Percentiles rank a stretch among this genome's conserved stretches.
Evolutionary conservation across 2,888 invertebrate genomes (phyloP).

Genomic region (Taenaris catops): DNA sequence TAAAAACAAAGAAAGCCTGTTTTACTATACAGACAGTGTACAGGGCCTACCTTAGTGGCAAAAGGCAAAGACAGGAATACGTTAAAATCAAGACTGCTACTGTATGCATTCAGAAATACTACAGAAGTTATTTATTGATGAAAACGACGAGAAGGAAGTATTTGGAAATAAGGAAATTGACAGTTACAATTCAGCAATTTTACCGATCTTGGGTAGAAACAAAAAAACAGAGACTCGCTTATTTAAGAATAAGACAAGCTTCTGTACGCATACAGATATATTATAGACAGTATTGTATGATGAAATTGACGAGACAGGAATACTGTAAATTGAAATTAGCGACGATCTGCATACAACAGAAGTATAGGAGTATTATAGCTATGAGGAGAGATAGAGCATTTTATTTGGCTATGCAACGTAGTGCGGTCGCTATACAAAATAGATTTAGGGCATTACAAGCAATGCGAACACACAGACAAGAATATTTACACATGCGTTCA

Average conservation of each 20-base stretch:
- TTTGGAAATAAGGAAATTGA: conserved; percentile 36
- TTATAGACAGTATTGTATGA: conserved; percentile 40
- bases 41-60: conserved; percentile 44
- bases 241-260: conserved; percentile 34
- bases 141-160: conserved; percentile 41
- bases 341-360: conserved; percentile 54
- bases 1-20: conserved; percentile 46
- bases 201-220: conserved; percentile 43
- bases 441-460: conserved; percentile 49
- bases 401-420: conserved; percentile 43
- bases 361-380: conserved; percentile 42
- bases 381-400: conserved; percentile 49
- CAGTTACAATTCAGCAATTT: conserved; percentile 38
- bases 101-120: conserved; percentile 51
- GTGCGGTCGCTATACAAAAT: conserved; percentile 45
- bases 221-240: conserved; percentile 34
- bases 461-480: conserved; percentile 43
- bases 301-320: conserved; percentile 35
- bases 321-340: conserved; percentile 55
- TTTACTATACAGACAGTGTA: conserved; percentile 64
- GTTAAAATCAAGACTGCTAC: conserved; percentile 46
- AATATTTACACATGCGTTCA: conserved; percentile 36
- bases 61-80: conserved; percentile 46
- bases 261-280: conserved; percentile 38
- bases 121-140: conserved; percentile 45